A percentile compares a stretch with the other conserved stretches of the same genome.
Conservation (phyloP, 2,113 vertebrate species). For the Sylvietta virens region DNA sequence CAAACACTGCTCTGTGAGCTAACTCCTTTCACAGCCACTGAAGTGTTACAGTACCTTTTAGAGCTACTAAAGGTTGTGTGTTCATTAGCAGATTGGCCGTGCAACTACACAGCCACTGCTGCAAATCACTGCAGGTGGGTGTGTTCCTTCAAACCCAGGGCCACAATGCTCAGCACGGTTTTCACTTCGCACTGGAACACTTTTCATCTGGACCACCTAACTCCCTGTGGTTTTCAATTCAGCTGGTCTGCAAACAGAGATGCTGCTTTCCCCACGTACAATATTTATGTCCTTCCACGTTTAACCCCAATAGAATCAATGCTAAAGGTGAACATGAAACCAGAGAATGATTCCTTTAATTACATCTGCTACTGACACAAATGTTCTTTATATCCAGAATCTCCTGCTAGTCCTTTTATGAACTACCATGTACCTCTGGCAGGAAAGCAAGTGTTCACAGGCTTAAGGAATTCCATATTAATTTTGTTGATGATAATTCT, state of each 20-base stretch:
- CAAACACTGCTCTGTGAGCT: not conserved
- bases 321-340: slow-evolving; percentile 39
- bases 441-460: not conserved
- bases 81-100: not conserved
- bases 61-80: not conserved
- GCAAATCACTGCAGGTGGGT: not conserved
- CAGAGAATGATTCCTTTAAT: slow-evolving; percentile 9
- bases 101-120: not conserved
- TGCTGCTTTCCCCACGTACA: not conserved
- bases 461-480: slow-evolving; percentile 4
- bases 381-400: slow-evolving; percentile 12
- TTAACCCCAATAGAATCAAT: slow-evolving; percentile 3
- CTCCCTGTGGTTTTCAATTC: not conserved
- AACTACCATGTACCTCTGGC: not conserved
- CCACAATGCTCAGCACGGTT: not conserved
- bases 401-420: not conserved
- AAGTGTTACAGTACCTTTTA: not conserved
- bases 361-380: slow-evolving; percentile 21
- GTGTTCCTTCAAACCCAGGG: not conserved
- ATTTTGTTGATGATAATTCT: slow-evolving; percentile 11
- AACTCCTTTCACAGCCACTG: not conserved
- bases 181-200: not conserved
- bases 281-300: not conserved
- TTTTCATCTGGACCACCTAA: slow-evolving; percentile 41
- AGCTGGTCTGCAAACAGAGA: not conserved